Percentiles rank a stretch among this genome's conserved stretches.
These are phyloP conservation scores for Caenorhabditis uteleia DNA, from an alignment of 2,888 invertebrate species.

Conservation along the genomic window DNA sequence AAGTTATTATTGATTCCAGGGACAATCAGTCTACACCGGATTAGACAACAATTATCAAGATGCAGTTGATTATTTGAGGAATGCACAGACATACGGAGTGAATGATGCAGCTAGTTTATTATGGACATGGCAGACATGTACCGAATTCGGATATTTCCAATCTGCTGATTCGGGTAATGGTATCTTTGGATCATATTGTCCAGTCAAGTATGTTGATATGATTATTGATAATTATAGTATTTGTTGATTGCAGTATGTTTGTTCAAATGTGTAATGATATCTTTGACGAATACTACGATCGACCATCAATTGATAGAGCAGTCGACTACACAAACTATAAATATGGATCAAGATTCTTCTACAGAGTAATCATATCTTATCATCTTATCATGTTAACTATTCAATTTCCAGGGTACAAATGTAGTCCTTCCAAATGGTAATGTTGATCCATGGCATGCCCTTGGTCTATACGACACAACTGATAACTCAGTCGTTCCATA, in stretches of 20 bases:
- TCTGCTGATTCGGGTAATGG: conserved; percentile 76
- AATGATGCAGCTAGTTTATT: conserved; percentile 74
- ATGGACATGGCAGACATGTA: conserved; percentile 94
- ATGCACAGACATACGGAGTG: conserved; percentile 27
- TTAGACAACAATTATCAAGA: conserved; percentile 40
- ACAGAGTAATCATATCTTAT: conserved; percentile 17
- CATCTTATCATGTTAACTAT: not conserved
- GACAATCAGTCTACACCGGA: conserved; percentile 13
- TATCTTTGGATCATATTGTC: conserved; percentile 55
- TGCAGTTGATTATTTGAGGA: conserved; percentile 20
- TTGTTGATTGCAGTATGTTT: conserved; percentile 42
- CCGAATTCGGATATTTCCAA: conserved; percentile 94
- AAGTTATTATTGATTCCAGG: not conserved
- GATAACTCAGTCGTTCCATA: conserved; percentile 22
- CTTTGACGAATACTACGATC: conserved; percentile 34
- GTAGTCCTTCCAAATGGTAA: conserved; percentile 52
- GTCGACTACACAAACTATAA: conserved; percentile 30
- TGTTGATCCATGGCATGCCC: conserved; percentile 49
- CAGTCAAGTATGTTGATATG: conserved; percentile 50
- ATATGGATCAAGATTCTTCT: conserved; percentile 43
- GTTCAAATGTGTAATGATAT: conserved; percentile 55
- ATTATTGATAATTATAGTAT: not conserved
- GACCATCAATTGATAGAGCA: conserved; percentile 10
- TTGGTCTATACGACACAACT: conserved; percentile 23
- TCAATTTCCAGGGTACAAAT: conserved; percentile 38